Conservation (phyloP, 2,888 invertebrate species). For the Tipula helvola region DNA sequence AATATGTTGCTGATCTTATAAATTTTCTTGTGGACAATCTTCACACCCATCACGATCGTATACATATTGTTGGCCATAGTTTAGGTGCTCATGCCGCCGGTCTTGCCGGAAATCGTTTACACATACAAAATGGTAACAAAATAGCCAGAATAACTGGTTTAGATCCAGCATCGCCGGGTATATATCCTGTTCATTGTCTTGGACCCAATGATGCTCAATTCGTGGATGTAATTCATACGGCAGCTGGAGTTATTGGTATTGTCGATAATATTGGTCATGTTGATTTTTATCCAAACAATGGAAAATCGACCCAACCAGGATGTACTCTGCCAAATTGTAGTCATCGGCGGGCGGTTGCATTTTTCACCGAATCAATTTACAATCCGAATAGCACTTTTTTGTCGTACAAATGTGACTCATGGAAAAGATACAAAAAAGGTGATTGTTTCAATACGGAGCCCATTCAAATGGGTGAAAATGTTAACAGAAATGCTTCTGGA, state of each 20-base stretch:
- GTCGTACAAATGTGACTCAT: slow-evolving; percentile 43
- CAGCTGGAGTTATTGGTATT: slow-evolving; percentile 20
- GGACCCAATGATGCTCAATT: background rate
- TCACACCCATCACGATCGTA: background rate
- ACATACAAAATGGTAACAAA: background rate
- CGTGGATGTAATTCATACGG: background rate
- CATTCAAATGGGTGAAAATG: slow-evolving; percentile 45
- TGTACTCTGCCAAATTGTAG: slow-evolving; percentile 46
- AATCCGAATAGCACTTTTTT: slow-evolving; percentile 38
- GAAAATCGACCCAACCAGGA: slow-evolving; percentile 53
- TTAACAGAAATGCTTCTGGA: slow-evolving; percentile 36
- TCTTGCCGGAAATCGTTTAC: background rate
- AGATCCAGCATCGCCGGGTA: background rate
- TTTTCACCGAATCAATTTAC: slow-evolving; percentile 50
- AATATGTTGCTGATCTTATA: background rate
- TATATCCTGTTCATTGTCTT: background rate
- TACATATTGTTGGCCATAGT: background rate
- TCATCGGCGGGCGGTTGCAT: slow-evolving; percentile 49
- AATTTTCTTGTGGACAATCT: background rate
- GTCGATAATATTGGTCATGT: slow-evolving; percentile 46
- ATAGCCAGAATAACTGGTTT: background rate
- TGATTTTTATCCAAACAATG: slow-evolving; percentile 66
- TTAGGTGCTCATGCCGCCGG: background rate
- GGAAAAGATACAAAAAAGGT: slow-evolving; percentile 29
- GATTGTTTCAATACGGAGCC: slow-evolving; percentile 25